Base-by-base conservation (phyloP, 2,888 invertebrate genomes). In the Steinernema scapterisci region DNA sequence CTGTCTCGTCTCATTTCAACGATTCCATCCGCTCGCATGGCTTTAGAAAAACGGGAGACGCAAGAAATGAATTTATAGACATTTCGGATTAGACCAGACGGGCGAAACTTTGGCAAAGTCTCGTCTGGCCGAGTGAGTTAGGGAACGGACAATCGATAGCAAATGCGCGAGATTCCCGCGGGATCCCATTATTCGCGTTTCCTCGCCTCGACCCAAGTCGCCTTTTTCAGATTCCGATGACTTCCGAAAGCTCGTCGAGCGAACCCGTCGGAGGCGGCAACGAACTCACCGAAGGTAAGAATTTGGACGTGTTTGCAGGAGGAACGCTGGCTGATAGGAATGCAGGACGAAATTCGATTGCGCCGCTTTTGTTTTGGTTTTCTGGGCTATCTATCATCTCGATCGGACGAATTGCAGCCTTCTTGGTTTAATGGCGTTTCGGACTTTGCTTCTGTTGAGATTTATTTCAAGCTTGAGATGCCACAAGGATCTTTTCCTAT, bases 221-320 rank as follows among this genome's bases (percentile, higher is more conserved):
- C 48, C 48, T 19, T 16, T 48, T 19, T n/a, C 48, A 19, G 48
- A 48, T 38, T 38, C 16, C 11, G 19, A 63, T 63, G 63, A 16
- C 63, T 1, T 63, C 63, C 16, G 63, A 63, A 25, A 63, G 63
- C n/a, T 63, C 63, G 1, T 63, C 63, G 2, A 63, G 63, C 31
- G 63, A 63, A n/a, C 63, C 71, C 21, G 75, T 77, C 46, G 78
- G 78, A 5, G 78, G 78, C 38, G 75, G 78, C 6, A 73, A 51
- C 31, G 78, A 78, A 25, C 56, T 78, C 43, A 78, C 80, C 25
- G 78, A 78, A 76, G 73, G 78, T 78, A 46, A 76, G 75, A 76
- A 13, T 38, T 19, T n/a, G n/a, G n/a, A n/a, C n/a, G 21, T 23
- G 44, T 21, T 27, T 23, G 38, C 19, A n/a, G n/a, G 71, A 23